Evolutionary conservation across 2,888 invertebrate genomes (phyloP).

Genomic region (Drosophila melanosoma): DNA sequence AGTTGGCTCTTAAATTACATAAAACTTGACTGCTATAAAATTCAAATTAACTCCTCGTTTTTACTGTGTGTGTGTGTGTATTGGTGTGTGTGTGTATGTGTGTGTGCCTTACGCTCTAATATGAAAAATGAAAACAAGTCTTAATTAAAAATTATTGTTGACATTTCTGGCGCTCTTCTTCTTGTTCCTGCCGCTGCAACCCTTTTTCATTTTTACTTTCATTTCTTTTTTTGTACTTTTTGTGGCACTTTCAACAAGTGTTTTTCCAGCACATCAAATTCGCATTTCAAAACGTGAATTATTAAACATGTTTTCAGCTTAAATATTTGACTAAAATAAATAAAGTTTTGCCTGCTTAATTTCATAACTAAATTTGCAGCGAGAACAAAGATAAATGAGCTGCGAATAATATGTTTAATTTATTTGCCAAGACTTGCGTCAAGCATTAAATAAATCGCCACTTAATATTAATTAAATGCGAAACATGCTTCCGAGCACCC

Average conservation of each 20-base stretch:
- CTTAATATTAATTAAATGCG: slow-evolving; percentile 13
- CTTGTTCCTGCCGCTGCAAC: not conserved
- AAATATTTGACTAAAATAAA: not conserved
- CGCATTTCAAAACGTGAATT: not conserved
- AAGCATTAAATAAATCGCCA: slow-evolving; percentile 2
- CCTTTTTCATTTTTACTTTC: slow-evolving; percentile 17
- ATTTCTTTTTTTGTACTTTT: not conserved
- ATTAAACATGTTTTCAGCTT: not conserved
- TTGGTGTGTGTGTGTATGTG: slow-evolving; percentile 16
- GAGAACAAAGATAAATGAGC: not conserved
- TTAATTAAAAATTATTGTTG: slow-evolving; percentile 82
- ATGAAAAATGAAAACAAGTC: slow-evolving; percentile 75
- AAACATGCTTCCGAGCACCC: not conserved
- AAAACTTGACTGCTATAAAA: slow-evolving; percentile 79
- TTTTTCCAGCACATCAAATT: slow-evolving; percentile 1
- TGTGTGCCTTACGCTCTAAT: slow-evolving; percentile 46
- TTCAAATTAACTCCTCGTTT: slow-evolving; percentile 76
- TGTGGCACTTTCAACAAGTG: slow-evolving; percentile 57
- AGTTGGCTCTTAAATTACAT: slow-evolving; percentile 59
- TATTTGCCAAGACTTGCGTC: not conserved
- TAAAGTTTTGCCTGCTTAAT: not conserved
- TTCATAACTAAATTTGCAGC: not conserved
- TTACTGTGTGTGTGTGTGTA: slow-evolving; percentile 6
- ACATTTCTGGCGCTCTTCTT: slow-evolving; percentile 58
- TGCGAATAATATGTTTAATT: not conserved